Percentiles rank a stretch among this genome's conserved stretches.
Evolutionary conservation across 2,888 invertebrate genomes (phyloP).

Genomic region (Ligdia adustata): DNA sequence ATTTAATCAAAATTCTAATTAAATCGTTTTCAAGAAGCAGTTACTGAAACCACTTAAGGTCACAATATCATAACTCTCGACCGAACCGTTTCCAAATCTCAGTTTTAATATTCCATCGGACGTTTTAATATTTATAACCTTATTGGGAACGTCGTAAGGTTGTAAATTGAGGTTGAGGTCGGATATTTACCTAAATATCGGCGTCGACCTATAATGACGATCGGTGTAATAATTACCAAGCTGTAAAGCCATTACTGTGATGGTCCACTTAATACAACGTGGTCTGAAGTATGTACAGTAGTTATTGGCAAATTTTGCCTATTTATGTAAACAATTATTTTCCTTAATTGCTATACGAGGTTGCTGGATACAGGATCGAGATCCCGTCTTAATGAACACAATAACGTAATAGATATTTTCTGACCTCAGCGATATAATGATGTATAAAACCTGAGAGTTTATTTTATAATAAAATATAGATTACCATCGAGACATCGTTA

Average conservation of each 20-base stretch:
- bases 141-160: conserved; percentile 27
- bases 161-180: conserved; percentile 23
- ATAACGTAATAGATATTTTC: conserved; percentile 80
- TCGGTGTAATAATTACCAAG: conserved; percentile 59
- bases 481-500: conserved; percentile 9
- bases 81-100: conserved; percentile 25
- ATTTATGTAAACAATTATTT: conserved; percentile 79
- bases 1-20: conserved; percentile 8
- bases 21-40: conserved; percentile 12
- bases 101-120: conserved; percentile 29
- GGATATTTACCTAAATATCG: conserved; percentile 18
- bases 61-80: conserved; percentile 19
- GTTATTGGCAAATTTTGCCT: conserved; percentile 66
- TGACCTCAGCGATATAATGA: conserved; percentile 59
- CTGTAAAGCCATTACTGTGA: conserved; percentile 74
- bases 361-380: conserved; percentile 47
- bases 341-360: conserved; percentile 71
- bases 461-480: conserved; percentile 47
- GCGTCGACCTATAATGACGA: conserved; percentile 52
- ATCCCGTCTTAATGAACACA: conserved; percentile 78
- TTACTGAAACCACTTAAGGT: conserved; percentile 20
- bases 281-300: conserved; percentile 67
- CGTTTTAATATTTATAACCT: conserved; percentile 27
- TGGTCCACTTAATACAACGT: conserved; percentile 67
- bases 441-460: conserved; percentile 47